These are phyloP conservation scores for Dendrolimus kikuchii DNA, from an alignment of 1,140 invertebrate species.

Conservation along the genomic window DNA sequence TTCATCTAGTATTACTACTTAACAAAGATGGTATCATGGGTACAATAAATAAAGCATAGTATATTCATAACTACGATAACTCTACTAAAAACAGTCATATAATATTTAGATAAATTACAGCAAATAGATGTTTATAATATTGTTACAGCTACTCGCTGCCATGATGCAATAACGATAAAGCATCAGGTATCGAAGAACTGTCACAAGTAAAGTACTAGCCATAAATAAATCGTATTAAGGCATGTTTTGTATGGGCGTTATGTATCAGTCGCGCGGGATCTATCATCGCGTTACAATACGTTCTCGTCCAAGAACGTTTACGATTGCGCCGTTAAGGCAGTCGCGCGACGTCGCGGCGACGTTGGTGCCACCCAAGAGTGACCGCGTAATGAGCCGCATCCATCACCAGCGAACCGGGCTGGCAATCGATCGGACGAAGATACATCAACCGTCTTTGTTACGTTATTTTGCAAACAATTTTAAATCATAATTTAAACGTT, in stretches of 20 bases:
- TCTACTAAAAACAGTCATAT: too few relatives aligned
- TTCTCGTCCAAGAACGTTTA: slow-evolving; percentile 45
- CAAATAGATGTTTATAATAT: too few relatives aligned
- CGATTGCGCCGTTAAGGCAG: slow-evolving; percentile 41
- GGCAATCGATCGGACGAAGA: slow-evolving; percentile 32
- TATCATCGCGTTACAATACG: slow-evolving; percentile 45
- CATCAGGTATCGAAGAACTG: slow-evolving; percentile 21
- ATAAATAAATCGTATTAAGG: slow-evolving; percentile 67
- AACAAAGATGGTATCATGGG: too few relatives aligned
- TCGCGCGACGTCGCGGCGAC: slow-evolving; percentile 21
- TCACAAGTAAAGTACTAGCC: slow-evolving; percentile 36
- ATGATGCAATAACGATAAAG: slow-evolving; percentile 30
- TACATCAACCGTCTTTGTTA: slow-evolving; percentile 15
- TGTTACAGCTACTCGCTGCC: too few relatives aligned
- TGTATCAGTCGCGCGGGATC: slow-evolving; percentile 41
- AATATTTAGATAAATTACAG: too few relatives aligned
- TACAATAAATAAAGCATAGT: too few relatives aligned
- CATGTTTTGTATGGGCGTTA: slow-evolving; percentile 44
- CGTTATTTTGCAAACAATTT: not conserved
- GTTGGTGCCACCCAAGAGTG: slow-evolving; percentile 45
- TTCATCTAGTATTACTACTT: too few relatives aligned
- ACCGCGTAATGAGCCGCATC: slow-evolving; percentile 46
- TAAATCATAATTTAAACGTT: too few relatives aligned
- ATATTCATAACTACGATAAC: too few relatives aligned
- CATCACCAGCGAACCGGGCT: slow-evolving; percentile 33